Percentiles rank a stretch among this genome's conserved stretches.
Evolutionary conservation across 2,797 vertebrate genomes (phyloP).

Genomic region (Propithecus deckenii): DNA sequence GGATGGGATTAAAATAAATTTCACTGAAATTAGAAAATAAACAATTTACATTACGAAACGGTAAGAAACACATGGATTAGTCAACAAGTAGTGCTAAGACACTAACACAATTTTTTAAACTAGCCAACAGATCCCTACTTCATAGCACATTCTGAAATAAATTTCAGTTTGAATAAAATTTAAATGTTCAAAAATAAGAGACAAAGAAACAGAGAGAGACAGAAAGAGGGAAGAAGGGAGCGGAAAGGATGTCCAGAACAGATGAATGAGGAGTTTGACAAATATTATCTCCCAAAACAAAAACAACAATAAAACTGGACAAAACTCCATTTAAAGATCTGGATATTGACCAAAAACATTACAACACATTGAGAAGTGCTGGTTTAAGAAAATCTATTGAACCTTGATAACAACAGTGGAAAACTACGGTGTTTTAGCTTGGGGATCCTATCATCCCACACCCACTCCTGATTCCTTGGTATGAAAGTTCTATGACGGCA

Average conservation of each 20-base stretch:
- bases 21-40: background rate
- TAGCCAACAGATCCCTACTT: background rate
- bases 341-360: background rate
- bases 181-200: slow-evolving; percentile 26
- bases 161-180: background rate
- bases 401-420: background rate
- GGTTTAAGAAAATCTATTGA: background rate
- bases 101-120: background rate
- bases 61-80: background rate
- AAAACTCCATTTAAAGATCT: slow-evolving; percentile 10
- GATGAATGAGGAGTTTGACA: background rate
- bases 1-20: background rate
- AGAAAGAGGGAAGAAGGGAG: background rate
- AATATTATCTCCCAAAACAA: background rate
- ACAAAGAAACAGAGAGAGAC: background rate
- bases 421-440: background rate
- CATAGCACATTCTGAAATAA: background rate
- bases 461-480: background rate
- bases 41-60: background rate
- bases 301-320: background rate
- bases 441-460: background rate
- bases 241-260: background rate
- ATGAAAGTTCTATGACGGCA: background rate
- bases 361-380: background rate
- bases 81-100: background rate